phyloP scores from a whole-genome alignment of 1,140 invertebrate species.

The Drosophila arawakana region DNA sequence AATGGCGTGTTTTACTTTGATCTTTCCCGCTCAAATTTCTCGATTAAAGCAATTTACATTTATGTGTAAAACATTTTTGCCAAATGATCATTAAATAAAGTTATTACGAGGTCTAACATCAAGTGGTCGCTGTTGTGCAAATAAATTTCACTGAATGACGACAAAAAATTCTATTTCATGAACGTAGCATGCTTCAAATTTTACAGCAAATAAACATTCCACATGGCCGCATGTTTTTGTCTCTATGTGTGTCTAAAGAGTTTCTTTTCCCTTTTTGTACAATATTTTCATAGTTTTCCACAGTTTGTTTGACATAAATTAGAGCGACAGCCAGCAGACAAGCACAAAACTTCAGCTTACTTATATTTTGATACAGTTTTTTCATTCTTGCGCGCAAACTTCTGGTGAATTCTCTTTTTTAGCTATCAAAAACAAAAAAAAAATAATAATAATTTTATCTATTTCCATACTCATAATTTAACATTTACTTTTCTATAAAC shows the following conservation, averaged over 20 bases:
- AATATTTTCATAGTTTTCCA: slow-evolving; percentile 66
- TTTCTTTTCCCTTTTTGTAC: slow-evolving; percentile 56
- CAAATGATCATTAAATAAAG: slow-evolving; percentile 51
- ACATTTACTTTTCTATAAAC: slow-evolving; percentile 36
- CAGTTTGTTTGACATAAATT: slow-evolving; percentile 72
- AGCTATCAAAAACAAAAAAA: slow-evolving; percentile 13
- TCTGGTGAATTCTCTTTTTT: slow-evolving; percentile 26
- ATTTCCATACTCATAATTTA: slow-evolving; percentile 21
- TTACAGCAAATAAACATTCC: slow-evolving; percentile 75
- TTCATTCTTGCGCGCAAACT: slow-evolving; percentile 29
- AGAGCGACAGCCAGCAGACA: slow-evolving; percentile 47
- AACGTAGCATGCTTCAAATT: slow-evolving; percentile 65
- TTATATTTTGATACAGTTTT: slow-evolving; percentile 59
- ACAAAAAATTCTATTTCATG: slow-evolving; percentile 64
- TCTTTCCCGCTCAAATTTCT: slow-evolving; percentile 36
- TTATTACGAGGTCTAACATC: slow-evolving; percentile 52
- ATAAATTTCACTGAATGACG: slow-evolving; percentile 41
- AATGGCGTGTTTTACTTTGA: slow-evolving; percentile 67
- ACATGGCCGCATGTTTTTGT: slow-evolving; percentile 58
- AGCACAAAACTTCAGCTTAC: slow-evolving; percentile 52
- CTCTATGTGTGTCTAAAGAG: slow-evolving; percentile 41
- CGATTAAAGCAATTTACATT: slow-evolving; percentile 63
- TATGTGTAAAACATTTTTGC: slow-evolving; percentile 42
- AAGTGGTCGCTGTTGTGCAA: slow-evolving; percentile 40
- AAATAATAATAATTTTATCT: neutral